phyloP scores from a whole-genome alignment of 2,797 vertebrate species.

The Nannoperca australis region DNA sequence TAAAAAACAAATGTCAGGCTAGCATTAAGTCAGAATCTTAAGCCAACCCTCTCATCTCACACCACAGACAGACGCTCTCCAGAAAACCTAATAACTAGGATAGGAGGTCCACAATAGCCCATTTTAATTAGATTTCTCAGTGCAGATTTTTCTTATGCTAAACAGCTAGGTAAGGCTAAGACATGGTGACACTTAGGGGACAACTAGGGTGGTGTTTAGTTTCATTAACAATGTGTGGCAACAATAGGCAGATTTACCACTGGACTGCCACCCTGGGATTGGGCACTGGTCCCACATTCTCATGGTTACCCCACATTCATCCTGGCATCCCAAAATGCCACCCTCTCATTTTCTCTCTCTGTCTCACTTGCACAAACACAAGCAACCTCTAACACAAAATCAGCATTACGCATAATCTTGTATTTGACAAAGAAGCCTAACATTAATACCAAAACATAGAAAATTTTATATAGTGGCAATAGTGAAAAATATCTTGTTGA shows the following conservation, averaged over 20 bases:
- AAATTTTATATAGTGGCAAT: conserved; percentile 2
- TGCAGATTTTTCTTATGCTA: conserved; percentile 66
- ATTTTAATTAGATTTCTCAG: conserved; percentile 73
- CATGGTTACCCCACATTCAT: conserved; percentile 74
- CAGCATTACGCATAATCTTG: conserved; percentile 28
- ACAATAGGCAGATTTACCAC: conserved; percentile 76
- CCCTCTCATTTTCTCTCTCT: conserved; percentile 31
- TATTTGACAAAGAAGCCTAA: conserved; percentile 32
- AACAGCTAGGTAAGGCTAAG: conserved; percentile 61
- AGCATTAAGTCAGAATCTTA: conserved; percentile 66
- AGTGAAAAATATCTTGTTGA: conserved; percentile 41
- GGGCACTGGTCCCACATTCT: conserved; percentile 73
- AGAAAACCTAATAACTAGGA: conserved; percentile 64
- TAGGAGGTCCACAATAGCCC: conserved; percentile 59
- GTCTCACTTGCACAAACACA: conserved; percentile 37
- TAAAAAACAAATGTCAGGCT: conserved; percentile 67
- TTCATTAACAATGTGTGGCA: conserved; percentile 69
- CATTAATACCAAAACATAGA: conserved; percentile 40
- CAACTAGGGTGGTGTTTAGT: conserved; percentile 53
- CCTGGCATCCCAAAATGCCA: conserved; percentile 64
- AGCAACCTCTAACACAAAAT: conserved; percentile 18
- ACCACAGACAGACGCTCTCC: conserved; percentile 48
- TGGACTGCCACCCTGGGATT: conserved; percentile 64
- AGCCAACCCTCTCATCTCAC: conserved; percentile 61
- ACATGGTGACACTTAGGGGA: conserved; percentile 41